Conservation (phyloP, 1,140 invertebrate species). For the Drosophila busckii region DNA sequence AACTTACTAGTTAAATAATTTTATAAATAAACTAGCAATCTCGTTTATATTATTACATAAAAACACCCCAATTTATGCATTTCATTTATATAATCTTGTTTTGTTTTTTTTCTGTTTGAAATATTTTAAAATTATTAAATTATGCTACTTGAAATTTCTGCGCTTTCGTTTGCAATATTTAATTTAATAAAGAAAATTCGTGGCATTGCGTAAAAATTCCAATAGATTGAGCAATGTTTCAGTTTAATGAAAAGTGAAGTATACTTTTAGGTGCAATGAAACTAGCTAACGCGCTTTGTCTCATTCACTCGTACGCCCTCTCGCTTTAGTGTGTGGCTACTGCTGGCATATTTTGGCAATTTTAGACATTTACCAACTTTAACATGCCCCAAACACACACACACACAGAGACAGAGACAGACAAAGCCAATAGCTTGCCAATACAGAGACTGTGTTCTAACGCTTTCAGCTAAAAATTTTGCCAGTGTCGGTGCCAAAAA, state of each 20-base stretch:
- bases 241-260: constrained; percentile 18
- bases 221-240: constrained; percentile 24
- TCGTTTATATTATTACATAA: no score
- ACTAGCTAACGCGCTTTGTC: not conserved
- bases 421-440: not conserved
- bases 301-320: not conserved
- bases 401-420: not conserved
- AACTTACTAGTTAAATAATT: no score
- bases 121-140: no score
- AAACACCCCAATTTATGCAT: no score
- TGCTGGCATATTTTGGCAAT: constrained; percentile 23
- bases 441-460: constrained; percentile 21
- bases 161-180: no score
- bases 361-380: constrained; percentile 49
- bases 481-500: constrained; percentile 63
- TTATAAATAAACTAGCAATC: no score
- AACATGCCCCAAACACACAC: constrained; percentile 13
- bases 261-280: not conserved
- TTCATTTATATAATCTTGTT: no score
- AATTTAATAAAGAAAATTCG: no score
- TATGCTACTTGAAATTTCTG: no score
- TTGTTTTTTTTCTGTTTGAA: no score
- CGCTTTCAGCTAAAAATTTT: constrained; percentile 62
- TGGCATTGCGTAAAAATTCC: constrained; percentile 11
- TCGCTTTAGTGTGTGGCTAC: constrained; percentile 9